Conservation (phyloP, 2,113 vertebrate species). For the Tricholaema leucomelas region DNA sequence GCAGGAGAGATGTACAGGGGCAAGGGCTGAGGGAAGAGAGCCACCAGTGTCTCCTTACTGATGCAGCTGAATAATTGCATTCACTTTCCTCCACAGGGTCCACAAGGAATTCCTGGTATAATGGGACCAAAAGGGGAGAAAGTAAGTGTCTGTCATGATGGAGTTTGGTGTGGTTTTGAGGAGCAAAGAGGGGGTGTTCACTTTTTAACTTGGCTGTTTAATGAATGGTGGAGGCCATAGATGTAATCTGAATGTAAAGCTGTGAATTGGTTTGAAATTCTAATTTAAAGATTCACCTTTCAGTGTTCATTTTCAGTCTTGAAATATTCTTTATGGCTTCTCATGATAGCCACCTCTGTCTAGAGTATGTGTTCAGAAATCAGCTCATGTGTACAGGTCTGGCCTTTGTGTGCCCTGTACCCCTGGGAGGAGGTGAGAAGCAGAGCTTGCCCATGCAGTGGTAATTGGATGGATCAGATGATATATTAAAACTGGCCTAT, state of each 20-base stretch:
- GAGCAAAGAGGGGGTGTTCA: neutral
- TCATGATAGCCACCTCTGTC: neutral
- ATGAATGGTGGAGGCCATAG: neutral
- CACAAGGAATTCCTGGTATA: slow-evolving; percentile 88
- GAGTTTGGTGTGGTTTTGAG: neutral
- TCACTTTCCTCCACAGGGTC: slow-evolving; percentile 79
- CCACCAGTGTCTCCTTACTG: neutral
- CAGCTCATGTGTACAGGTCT: neutral
- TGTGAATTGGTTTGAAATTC: neutral
- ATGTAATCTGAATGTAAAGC: neutral
- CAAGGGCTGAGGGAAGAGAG: neutral
- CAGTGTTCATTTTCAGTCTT: neutral
- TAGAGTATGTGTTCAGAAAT: neutral
- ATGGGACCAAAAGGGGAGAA: slow-evolving; percentile 94
- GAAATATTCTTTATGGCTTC: neutral
- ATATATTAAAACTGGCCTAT: neutral
- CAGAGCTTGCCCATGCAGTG: neutral
- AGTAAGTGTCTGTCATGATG: slow-evolving; percentile 71
- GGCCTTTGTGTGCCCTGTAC: neutral
- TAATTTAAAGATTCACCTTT: neutral
- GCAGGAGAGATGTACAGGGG: neutral
- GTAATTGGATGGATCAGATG: neutral
- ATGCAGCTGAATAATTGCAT: neutral
- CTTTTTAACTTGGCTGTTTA: neutral
- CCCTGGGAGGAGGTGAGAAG: neutral